Base-by-base conservation (phyloP, 2,113 vertebrate genomes). In the Nibea albiflora region DNA sequence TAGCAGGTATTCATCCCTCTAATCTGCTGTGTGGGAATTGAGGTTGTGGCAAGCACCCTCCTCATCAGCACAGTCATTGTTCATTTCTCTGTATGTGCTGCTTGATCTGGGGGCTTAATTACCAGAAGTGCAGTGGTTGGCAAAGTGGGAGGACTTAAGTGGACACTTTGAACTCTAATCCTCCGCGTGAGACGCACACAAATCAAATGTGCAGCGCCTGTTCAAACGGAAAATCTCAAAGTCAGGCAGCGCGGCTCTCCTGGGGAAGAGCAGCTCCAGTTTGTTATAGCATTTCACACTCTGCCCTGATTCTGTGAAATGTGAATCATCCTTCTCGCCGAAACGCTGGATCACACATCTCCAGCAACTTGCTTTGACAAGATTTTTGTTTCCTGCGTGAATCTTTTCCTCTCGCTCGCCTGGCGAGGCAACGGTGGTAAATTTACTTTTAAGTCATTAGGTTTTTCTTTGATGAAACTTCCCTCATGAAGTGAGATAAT, bases 111-210 rank as follows among this genome's bases (percentile, higher is more conserved):
- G 76, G 88, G 90, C 90, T 93, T 94, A 94, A 94, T 94, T 93
- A 92, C 90, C 84, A 88, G 86, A 92, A 93, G 88, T 93, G 87
- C 93, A 90, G 86, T 68, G 87, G 87, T 91, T 89, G 90, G 92
- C 80, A 92, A 91, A 91, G 86, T 86, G 70, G 76, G 86, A 92
- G 84, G 91, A 88, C 83, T 95, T 90, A 92, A 93, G 86, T 89
- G 90, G 89, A 92, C 90, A 92, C 92, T 93, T 93, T 94, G 93
- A 92, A 91, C 91, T 92, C 58, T 93, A 94, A 92, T 94, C 92
- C 89, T 65, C 82, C 67, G 63, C 62, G 81, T 91, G 93, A 92
- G 89, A 85, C 28, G 79, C 84, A 85, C 89, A 86, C 87, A 85
- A 90, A 91, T 92, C 90, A 91, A 93, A 92, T 87, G 83, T 88